Base-by-base conservation (phyloP, 1,140 invertebrate species). In the Drosophila pseudoananassae region DNA sequence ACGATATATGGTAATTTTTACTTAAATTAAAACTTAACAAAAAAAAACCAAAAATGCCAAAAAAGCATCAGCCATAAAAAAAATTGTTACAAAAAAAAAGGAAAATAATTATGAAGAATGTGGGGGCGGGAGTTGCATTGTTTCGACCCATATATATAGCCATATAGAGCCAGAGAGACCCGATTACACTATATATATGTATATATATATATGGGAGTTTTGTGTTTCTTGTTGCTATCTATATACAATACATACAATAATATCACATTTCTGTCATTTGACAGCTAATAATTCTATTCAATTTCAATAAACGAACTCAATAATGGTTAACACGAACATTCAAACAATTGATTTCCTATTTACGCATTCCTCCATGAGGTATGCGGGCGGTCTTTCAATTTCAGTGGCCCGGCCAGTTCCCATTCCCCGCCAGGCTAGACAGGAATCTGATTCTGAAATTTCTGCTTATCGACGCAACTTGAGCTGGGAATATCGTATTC, bases 181-280 rank as follows among this genome's bases (percentile, higher is more conserved):
- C 4, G 7, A 31, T 31, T 9, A 31, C 29, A 31, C 7, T 31
- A 31, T 31, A 31, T 8, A 33, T 33, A 33, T 3, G n/a, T 23
- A 23, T 23, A 23, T n/a, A n/a, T 20, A 17, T 43, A 43, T 43
- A 43, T 43, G 60, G 72, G 65, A 46, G 47, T 66, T 74, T 81
- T 80, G 73, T 77, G 81, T 84, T 87, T 85, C 68, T 84, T 84
- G 80, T 84, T 84, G 80, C 81, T 84, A 84, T 84, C 80, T 83
- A 76, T 83, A 83, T 84, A 85, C 77, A 72, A 33, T 73, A 58
- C n/a, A 73, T 61, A 72, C 56, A 27, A 73, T 74, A 74, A 74
- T 74, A 74, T 74, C 69, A 73, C 68, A 73, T 72, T 74, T 74
- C 71, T 74, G 71, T 74, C 71, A 73, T 74, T 74, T 74, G 71